Base-by-base conservation (phyloP, 2,797 vertebrate genomes). In the Paguma larvata region DNA sequence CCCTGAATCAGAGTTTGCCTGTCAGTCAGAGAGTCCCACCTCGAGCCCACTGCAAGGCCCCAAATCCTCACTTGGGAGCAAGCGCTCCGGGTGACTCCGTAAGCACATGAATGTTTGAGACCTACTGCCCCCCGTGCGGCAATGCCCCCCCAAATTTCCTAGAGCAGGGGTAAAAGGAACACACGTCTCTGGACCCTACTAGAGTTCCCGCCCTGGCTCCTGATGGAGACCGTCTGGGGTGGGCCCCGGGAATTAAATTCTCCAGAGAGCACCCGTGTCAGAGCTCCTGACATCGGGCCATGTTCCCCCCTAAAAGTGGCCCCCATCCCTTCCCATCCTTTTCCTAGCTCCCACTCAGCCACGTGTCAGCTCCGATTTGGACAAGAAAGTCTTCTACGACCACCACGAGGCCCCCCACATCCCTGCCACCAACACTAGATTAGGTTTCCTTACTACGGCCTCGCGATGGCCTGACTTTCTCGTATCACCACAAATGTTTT, bases 361-460 rank as follows among this genome's bases (percentile, higher is more conserved):
- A n/a, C 9, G 4, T 72, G 75, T 27, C 21, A 63, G 44, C 51
- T 53, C 51, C 51, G 4, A 16, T 12, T 16, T 53, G 51, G 51
- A 53, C 51, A 73, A 73, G 18, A 85, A 56, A n/a, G 80, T 6
- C 59, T 89, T 63, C 89, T 14, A 10, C 46, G 63, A 65, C 63
- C 63, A 5, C 73, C 0, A 1, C 38, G 19, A 15, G 9, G 41
- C 48, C 9, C 14, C 32, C 0, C 32, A 16, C 13, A 9, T 21
- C 77, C 19, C 44, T 21, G 38, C 32, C 8, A 3, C 75, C 67
- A 75, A 73, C 89, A 3, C 3, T 2, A 2, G 10, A 5, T 32
- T 34, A 15, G 13, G 23, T 73, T 48, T 88, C 41, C 72, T 75
- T 9, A 44, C 23, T 12, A 18, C 25, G 6, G 12, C 38, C 32